phyloP scores from a whole-genome alignment of 2,113 vertebrate species.

The Vanacampus margaritifer region DNA sequence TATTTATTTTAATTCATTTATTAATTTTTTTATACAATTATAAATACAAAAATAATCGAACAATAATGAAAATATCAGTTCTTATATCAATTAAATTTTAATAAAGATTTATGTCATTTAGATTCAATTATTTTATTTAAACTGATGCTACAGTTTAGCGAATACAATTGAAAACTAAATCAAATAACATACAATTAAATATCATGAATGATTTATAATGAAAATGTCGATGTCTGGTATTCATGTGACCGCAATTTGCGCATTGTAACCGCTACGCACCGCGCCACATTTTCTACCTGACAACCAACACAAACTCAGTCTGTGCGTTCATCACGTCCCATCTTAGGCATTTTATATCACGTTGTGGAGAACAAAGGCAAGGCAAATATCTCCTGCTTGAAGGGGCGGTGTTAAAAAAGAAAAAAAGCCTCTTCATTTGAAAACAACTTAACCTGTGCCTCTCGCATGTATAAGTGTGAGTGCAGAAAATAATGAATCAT shows the following conservation, averaged over 20 bases:
- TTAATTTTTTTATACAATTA: too few species aligned
- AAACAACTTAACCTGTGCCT: slow-evolving; percentile 58
- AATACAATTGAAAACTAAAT: not conserved
- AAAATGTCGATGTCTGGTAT: not conserved
- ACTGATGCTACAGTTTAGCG: not conserved
- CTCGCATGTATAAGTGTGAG: slow-evolving; percentile 58
- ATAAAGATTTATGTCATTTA: too few species aligned
- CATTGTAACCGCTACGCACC: not conserved
- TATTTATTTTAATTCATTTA: too few species aligned
- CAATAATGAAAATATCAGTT: too few species aligned
- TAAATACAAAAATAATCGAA: too few species aligned
- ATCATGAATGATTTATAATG: too few species aligned
- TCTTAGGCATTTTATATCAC: not conserved
- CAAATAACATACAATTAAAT: too few species aligned
- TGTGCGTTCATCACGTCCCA: not conserved
- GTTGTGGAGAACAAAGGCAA: slow-evolving; percentile 3
- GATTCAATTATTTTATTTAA: too few species aligned
- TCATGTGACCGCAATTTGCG: not conserved
- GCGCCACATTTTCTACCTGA: not conserved
- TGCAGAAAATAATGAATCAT: slow-evolving; percentile 66
- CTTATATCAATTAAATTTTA: too few species aligned
- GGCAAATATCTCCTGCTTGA: slow-evolving; percentile 41
- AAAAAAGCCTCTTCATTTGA: slow-evolving; percentile 54
- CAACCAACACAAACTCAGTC: not conserved
- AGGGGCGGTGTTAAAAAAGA: not conserved